A percentile compares a stretch with the other conserved stretches of the same genome.
phyloP scores from a whole-genome alignment of 2,888 invertebrate species.

The Pseudococcus viburni region DNA sequence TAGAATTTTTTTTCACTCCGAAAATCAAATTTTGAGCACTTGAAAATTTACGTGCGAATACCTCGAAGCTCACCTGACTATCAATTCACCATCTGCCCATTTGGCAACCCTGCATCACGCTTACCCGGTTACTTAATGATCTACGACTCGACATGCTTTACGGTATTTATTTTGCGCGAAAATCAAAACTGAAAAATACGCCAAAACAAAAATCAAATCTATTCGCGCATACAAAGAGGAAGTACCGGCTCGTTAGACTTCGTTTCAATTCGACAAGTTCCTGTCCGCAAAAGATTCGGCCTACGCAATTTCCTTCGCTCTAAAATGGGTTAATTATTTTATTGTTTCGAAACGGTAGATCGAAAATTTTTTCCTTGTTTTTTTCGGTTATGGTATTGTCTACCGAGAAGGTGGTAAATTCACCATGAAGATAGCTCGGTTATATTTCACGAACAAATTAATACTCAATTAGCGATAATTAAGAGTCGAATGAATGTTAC shows the following conservation, averaged over 20 bases:
- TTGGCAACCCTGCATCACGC: conserved; percentile 16
- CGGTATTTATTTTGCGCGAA: not conserved
- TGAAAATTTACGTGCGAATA: no score
- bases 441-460: not conserved
- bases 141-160: not conserved
- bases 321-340: conserved; percentile 34
- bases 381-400: not conserved
- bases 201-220: not conserved
- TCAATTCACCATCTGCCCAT: not conserved
- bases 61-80: no score
- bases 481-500: not conserved
- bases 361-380: not conserved
- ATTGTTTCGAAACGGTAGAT: not conserved
- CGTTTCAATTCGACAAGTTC: conserved; percentile 30
- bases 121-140: conserved; percentile 20
- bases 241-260: conserved; percentile 28
- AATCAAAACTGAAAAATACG: not conserved
- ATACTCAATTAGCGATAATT: not conserved
- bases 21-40: no score
- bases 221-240: not conserved
- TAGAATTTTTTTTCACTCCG: no score
- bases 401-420: not conserved
- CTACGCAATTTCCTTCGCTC: conserved; percentile 19
- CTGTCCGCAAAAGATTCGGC: conserved; percentile 15
- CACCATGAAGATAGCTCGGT: not conserved